Conservation (phyloP, 1,140 invertebrate species). For the Lasioglossum albipes region DNA sequence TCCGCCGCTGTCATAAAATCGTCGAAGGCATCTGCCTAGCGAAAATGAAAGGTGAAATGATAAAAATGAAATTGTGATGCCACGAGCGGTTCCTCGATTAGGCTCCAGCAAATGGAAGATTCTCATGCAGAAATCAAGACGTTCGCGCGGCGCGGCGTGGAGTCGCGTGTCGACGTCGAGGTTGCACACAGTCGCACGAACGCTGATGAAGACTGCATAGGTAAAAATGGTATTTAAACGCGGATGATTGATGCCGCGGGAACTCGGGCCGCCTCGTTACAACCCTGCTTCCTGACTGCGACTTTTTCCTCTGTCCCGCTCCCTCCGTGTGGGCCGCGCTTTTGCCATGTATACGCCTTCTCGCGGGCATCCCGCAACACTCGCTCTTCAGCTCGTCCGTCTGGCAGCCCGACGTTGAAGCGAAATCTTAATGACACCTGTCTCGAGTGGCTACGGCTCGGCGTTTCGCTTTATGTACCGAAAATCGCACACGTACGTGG, state of each 20-base stretch:
- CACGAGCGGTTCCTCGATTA: too few species aligned
- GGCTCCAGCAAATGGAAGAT: not conserved
- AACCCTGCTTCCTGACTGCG: slow-evolving; percentile 15
- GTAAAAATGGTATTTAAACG: slow-evolving; percentile 57
- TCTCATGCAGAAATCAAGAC: not conserved
- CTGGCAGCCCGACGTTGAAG: slow-evolving; percentile 49
- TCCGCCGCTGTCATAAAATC: too few species aligned
- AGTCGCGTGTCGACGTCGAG: not conserved
- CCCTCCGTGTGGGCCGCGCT: too few species aligned
- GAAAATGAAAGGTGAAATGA: too few species aligned
- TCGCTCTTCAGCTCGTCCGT: slow-evolving; percentile 39
- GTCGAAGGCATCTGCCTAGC: too few species aligned
- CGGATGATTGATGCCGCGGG: slow-evolving; percentile 53
- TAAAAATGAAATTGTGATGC: too few species aligned
- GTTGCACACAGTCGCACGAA: not conserved
- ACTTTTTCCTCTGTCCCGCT: not conserved
- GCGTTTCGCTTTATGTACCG: slow-evolving; percentile 45
- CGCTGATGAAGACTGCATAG: slow-evolving; percentile 51
- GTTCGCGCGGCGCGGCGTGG: not conserved
- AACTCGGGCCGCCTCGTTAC: slow-evolving; percentile 52
- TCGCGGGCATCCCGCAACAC: slow-evolving; percentile 40
- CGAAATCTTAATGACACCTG: slow-evolving; percentile 67
- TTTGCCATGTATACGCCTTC: slow-evolving; percentile 27
- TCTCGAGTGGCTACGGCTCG: slow-evolving; percentile 39
- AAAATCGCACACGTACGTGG: slow-evolving; percentile 38